Base-by-base conservation (phyloP, 2,797 vertebrate genomes). In the Semotilus atromaculatus region DNA sequence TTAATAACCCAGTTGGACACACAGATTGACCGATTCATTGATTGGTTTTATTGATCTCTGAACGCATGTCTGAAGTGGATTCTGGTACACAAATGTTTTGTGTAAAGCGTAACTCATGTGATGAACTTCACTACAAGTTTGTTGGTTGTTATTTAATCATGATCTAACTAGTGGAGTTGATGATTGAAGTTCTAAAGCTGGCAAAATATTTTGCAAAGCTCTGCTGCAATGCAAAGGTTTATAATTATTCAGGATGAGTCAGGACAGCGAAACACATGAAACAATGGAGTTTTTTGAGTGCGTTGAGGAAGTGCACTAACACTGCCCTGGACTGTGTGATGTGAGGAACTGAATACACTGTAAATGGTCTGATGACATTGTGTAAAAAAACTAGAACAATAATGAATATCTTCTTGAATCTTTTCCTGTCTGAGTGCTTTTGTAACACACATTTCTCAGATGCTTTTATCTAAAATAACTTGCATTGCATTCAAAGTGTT, bases 291-390 rank as follows among this genome's bases (percentile, higher is more conserved):
- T 31, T 18, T 26, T 31, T 10, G 16, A 5, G 16, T 1, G 26
- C 2, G 0, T 51, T 16, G 71, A 73, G 72, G 72, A 74, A 74
- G 18, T 51, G 2, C 9, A 7, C 5, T 1, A 26, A 51, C 1
- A 6, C 5, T 11, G 2, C 6, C 1, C 19, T 45, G 11, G 1
- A 18, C 0, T 1, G 36, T 0, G 7, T 51, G 43, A 10, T 11
- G 26, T 2, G 36, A 71, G 55, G 8, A 5, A 26, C 55, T 13
- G 14, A 48, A 60, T 2, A 6, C 3, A 26, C 11, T 8, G 16
- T 1, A 71, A 48, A 45, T 2, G n/a, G 7, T 73, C 29, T 48
- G 43, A 29, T 51, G 1, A 21, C 1, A 31, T 73, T 48, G 18
- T 0, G 1, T 6, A 29, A 31, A 19, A 19, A n/a, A 45, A 19